Percentiles rank a stretch among this genome's conserved stretches.
Conservation (phyloP, 2,113 vertebrate species). For the Gnathonemus echidnorhynchus region DNA sequence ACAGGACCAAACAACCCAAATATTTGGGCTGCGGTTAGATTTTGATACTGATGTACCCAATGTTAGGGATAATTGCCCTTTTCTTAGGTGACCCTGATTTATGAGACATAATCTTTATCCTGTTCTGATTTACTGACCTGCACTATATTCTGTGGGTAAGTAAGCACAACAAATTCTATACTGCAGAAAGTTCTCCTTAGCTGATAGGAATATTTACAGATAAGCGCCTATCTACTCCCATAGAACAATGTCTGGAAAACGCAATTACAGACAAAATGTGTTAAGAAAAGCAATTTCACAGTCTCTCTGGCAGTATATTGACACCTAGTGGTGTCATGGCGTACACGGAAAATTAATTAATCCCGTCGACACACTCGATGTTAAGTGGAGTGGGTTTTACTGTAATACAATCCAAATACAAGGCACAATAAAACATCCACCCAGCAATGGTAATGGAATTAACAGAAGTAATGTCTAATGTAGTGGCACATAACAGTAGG, state of each 20-base stretch:
- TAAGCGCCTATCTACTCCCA: not conserved
- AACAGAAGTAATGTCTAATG: not conserved
- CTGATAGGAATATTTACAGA: not conserved
- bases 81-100: not conserved
- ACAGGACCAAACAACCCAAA: not conserved
- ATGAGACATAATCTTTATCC: not conserved
- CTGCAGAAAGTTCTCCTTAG: not conserved
- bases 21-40: not conserved
- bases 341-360: not conserved
- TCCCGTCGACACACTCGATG: not conserved
- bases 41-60: not conserved
- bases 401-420: not conserved
- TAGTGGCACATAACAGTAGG: not conserved
- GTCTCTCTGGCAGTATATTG: conserved; percentile 6
- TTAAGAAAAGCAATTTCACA: not conserved
- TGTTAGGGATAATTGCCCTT: not conserved
- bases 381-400: not conserved
- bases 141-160: not conserved
- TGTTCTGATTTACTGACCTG: not conserved
- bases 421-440: not conserved
- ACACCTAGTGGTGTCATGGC: conserved; percentile 14
- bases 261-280: not conserved
- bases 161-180: not conserved
- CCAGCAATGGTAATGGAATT: not conserved
- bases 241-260: not conserved